These are phyloP conservation scores for Diaphora mendica DNA, from an alignment of 2,888 invertebrate species.

Conservation along the genomic window DNA sequence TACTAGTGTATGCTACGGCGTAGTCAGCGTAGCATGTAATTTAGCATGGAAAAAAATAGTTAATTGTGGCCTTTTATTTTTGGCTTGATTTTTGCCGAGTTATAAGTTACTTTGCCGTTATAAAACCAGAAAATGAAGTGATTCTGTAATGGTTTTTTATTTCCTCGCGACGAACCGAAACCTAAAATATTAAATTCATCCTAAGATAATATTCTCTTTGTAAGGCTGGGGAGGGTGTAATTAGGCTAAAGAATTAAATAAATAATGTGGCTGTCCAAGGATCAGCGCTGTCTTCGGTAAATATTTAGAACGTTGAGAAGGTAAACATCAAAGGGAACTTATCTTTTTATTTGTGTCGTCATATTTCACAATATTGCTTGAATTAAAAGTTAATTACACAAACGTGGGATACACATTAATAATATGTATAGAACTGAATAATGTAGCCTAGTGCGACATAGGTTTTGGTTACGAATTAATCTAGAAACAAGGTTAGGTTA, in stretches of 20 bases:
- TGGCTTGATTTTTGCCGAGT: background rate
- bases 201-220: conserved; percentile 1
- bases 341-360: background rate
- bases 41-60: no score
- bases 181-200: background rate
- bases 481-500: no score
- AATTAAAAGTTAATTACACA: background rate
- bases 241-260: background rate
- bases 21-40: no score
- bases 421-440: background rate
- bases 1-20: no score
- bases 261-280: background rate
- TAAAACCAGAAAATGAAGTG: background rate
- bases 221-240: background rate
- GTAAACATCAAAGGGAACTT: background rate
- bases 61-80: background rate
- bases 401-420: background rate
- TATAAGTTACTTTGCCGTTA: background rate
- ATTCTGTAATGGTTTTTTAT: background rate
- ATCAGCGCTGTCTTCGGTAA: background rate
- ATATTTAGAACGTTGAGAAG: background rate
- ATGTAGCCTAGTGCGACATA: background rate
- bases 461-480: no score
- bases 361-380: background rate
- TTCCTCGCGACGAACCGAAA: background rate